A percentile compares a stretch with the other conserved stretches of the same genome.
These are phyloP conservation scores for Pseudopleuronectes americanus DNA, from an alignment of 2,797 vertebrate genomes.

Conservation along the genomic window DNA sequence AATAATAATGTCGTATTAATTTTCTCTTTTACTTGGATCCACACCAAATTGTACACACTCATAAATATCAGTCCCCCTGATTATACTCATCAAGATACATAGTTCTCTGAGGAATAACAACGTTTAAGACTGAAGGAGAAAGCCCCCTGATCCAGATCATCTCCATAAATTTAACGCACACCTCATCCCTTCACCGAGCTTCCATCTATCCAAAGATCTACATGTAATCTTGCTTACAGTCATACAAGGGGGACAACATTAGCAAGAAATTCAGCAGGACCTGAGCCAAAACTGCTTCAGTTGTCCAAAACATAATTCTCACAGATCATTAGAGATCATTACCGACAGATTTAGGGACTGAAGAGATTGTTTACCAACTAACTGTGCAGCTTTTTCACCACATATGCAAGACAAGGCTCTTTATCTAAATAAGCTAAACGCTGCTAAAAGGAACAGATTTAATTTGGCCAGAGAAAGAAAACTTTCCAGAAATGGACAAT, in stretches of 20 bases:
- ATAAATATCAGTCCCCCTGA: no score
- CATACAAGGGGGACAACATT: no score
- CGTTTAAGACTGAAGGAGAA: no score
- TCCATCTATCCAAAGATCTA: no score
- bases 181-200: no score
- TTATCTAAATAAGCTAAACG: neutral
- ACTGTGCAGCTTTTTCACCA: neutral
- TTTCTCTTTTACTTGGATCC: no score
- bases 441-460: neutral
- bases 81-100: no score
- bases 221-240: no score
- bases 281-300: neutral
- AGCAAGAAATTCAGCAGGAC: conserved; percentile 3
- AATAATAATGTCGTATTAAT: neutral
- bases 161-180: no score
- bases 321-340: conserved; percentile 11
- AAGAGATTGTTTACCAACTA: neutral
- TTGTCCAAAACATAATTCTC: conserved; percentile 16
- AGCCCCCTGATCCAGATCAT: no score
- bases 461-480: neutral
- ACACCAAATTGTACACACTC: no score
- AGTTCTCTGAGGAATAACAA: no score
- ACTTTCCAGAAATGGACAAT: neutral
- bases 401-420: neutral
- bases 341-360: neutral